Conservation (phyloP, 2,888 invertebrate genomes). For the Microplitis manilae region DNA sequence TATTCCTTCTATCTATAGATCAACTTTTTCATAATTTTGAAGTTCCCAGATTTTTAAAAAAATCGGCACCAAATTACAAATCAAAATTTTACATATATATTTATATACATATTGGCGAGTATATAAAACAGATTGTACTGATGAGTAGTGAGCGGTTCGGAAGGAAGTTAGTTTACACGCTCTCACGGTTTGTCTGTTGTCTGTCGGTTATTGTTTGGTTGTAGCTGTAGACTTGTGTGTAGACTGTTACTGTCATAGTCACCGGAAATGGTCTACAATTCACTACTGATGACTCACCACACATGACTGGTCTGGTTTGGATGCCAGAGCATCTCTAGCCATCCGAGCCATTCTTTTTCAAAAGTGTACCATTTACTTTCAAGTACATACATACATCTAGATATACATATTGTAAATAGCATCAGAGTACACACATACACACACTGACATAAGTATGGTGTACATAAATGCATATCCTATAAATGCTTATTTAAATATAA, state of each 20-base stretch:
- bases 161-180: slow-evolving; percentile 24
- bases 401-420: not conserved
- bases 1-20: too few species aligned
- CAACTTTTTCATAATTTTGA: too few species aligned
- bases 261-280: slow-evolving; percentile 24
- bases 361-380: not conserved
- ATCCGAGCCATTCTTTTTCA: not conserved
- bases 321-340: not conserved
- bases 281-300: slow-evolving; percentile 14
- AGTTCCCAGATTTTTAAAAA: too few species aligned
- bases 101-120: not conserved
- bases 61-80: too few species aligned
- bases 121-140: not conserved
- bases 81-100: too few species aligned
- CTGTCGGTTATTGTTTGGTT: slow-evolving; percentile 6
- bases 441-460: not conserved
- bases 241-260: slow-evolving; percentile 16
- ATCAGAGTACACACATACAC: not conserved
- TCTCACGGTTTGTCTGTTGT: slow-evolving; percentile 19
- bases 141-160: slow-evolving; percentile 8
- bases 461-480: not conserved
- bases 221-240: not conserved
- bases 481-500: not conserved
- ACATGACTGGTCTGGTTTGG: not conserved
- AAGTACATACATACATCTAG: not conserved